phyloP scores from a whole-genome alignment of 2,797 vertebrate genomes.

The Ceryle rudis region DNA sequence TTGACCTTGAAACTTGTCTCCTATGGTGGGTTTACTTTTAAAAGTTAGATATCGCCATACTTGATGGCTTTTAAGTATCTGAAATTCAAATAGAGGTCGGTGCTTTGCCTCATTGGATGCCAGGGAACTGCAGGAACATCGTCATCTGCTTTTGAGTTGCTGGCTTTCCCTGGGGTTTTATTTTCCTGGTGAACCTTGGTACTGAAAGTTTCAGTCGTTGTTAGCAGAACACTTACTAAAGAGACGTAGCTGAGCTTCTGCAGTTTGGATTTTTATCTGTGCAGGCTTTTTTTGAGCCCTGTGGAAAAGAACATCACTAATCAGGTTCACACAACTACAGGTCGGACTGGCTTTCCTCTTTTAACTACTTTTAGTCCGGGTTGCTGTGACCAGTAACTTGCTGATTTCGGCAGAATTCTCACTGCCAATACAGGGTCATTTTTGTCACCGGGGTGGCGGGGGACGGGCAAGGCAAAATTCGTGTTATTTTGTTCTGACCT shows the following conservation, averaged over 20 bases:
- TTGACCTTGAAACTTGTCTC: neutral
- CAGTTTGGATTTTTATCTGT: neutral
- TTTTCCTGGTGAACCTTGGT: neutral
- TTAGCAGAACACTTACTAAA: neutral
- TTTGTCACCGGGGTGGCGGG: neutral
- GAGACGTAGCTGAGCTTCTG: neutral
- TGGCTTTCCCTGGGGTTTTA: neutral
- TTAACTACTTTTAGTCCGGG: neutral
- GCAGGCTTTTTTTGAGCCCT: neutral
- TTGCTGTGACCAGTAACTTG: neutral
- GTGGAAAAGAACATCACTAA: neutral
- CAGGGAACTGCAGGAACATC: neutral
- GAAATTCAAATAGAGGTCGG: neutral
- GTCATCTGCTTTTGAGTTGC: neutral
- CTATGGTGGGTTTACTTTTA: neutral
- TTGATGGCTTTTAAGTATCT: neutral
- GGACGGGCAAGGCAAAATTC: accelerated
- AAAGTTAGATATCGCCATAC: neutral
- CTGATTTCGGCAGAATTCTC: neutral
- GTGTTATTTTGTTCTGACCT: neutral
- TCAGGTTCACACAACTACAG: neutral
- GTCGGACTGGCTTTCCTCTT: neutral
- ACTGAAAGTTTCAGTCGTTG: neutral
- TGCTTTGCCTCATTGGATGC: neutral
- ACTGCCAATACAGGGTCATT: neutral